A percentile compares a stretch with the other conserved stretches of the same genome.
These are phyloP conservation scores for Drosophila kohkoa DNA, from an alignment of 1,140 invertebrate genomes.

Conservation along the genomic window DNA sequence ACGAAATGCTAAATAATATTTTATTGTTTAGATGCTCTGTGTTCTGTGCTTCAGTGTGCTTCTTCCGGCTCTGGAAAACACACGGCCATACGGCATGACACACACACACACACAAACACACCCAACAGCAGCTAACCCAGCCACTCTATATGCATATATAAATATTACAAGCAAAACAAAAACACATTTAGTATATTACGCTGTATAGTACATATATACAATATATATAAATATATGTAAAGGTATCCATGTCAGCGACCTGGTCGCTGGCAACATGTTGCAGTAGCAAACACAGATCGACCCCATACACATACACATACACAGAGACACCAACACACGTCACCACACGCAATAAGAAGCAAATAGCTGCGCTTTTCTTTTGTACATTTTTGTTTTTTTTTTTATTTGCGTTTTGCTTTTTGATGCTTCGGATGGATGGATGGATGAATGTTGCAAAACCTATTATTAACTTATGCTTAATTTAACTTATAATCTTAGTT, in stretches of 20 bases:
- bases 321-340: constrained; percentile 35
- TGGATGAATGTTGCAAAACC: constrained; percentile 39
- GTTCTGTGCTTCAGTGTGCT: not conserved
- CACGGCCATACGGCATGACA: constrained; percentile 13
- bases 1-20: constrained; percentile 85
- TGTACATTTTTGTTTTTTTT: constrained; percentile 55
- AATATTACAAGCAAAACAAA: constrained; percentile 37
- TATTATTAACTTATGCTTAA: constrained; percentile 66
- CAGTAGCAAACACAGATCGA: constrained; percentile 50
- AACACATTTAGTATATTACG: constrained; percentile 62
- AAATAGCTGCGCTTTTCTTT: constrained; percentile 66
- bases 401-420: constrained; percentile 54
- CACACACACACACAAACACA: no score
- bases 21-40: constrained; percentile 77
- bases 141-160: constrained; percentile 24
- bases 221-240: constrained; percentile 39
- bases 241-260: constrained; percentile 32
- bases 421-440: constrained; percentile 35
- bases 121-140: constrained; percentile 28
- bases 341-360: constrained; percentile 36
- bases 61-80: constrained; percentile 33
- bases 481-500: constrained; percentile 75
- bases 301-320: constrained; percentile 32
- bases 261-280: constrained; percentile 67
- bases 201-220: constrained; percentile 67